Evolutionary conservation across 2,888 invertebrate species (phyloP), one percentile per base, ranked within the genome.

Genomic region (Omphaloscelis lunosa): DNA sequence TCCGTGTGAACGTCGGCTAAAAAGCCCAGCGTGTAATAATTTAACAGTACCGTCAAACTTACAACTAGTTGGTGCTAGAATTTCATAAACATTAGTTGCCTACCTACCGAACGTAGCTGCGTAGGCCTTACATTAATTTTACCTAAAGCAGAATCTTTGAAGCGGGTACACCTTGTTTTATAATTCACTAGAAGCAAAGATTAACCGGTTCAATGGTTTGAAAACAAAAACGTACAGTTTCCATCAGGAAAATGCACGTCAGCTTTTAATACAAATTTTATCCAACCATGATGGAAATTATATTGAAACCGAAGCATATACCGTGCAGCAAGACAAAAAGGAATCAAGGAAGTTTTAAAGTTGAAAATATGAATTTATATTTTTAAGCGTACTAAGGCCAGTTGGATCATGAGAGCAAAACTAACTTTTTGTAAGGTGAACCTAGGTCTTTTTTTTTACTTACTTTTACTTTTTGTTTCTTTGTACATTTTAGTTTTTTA

Each of bases 161-260:
- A 75, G 70, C 48, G 27, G 29, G 23, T 41, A 27, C 3, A 63
- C 39, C 29, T 66, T 56, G 7, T 58, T 76, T 63, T 79, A 72
- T 75, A 79, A 82, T 80, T 75, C 59, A 82, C 71, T 75, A 68
- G n/a, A 67, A 74, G 62, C 63, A 67, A 75, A 77, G 67, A 74
- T 86, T 79, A 87, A 34, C 45, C 72, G 51, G 70, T 65, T 77
- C 82, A 79, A 6, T 82, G 75, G 58, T 39, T 62, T 48, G 63
- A 48, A 85, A 73, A 75, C n/a, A 82, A 79, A 77, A 84, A 79
- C 39, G 61, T 34, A 68, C 29, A 66, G 12, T 48, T 80, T 82
- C 8, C 23, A 59, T 67, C 61, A 41, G 11, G 66, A 74, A 84
- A 67, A 80, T 62, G 53, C 69, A 62, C 71, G 80, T 45, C 58